Evolutionary conservation across 2,888 invertebrate genomes (phyloP).

Genomic region (Meteorus colon): DNA sequence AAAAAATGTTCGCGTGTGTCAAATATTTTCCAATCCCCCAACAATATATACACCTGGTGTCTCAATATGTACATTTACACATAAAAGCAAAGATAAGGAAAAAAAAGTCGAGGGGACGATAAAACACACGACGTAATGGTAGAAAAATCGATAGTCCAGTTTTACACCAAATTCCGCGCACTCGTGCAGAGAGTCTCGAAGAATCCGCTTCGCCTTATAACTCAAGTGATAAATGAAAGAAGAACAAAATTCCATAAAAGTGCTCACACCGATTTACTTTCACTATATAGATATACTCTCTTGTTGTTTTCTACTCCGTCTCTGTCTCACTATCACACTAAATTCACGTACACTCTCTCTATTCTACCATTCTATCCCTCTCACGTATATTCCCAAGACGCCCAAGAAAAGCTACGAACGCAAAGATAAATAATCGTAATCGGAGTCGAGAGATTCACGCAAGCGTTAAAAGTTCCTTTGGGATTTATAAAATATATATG

Average conservation of each 20-base stretch:
- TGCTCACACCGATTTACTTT: conserved; percentile 23
- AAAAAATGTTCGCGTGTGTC: neutral
- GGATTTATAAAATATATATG: neutral
- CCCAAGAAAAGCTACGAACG: conserved; percentile 19
- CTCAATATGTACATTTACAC: neutral
- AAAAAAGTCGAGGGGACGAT: neutral
- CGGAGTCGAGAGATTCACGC: conserved; percentile 14
- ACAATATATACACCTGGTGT: neutral
- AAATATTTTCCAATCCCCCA: neutral
- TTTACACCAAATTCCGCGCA: conserved; percentile 31
- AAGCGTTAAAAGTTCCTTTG: conserved; percentile 24
- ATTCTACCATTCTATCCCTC: conserved; percentile 33
- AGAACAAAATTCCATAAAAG: conserved; percentile 22
- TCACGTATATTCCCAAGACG: conserved; percentile 22
- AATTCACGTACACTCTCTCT: neutral
- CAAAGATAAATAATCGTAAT: conserved; percentile 31
- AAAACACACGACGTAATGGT: neutral
- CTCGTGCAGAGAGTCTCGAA: conserved; percentile 29
- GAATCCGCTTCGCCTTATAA: conserved; percentile 20
- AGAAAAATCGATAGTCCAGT: conserved; percentile 40
- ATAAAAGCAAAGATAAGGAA: neutral
- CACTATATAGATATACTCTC: conserved; percentile 26
- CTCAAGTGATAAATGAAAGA: conserved; percentile 25
- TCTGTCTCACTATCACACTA: conserved; percentile 17
- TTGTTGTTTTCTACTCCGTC: conserved; percentile 19